A percentile compares a stretch with the other conserved stretches of the same genome.
Evolutionary conservation across 2,113 vertebrate species (phyloP).

Genomic region (Amphiprion percula): DNA sequence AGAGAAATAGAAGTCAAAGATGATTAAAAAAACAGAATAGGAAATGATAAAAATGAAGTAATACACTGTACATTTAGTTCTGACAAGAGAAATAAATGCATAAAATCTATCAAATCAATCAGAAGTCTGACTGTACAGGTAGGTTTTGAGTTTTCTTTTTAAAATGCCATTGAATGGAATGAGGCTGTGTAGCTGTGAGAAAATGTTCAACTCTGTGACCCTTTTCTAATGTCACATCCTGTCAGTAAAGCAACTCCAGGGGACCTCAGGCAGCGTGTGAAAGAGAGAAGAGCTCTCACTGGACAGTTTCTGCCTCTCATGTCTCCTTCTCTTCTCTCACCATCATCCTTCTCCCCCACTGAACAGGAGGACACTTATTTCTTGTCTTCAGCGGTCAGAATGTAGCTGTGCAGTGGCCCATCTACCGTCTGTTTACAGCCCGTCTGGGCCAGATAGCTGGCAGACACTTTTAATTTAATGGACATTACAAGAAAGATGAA

Average conservation of each 20-base stretch:
- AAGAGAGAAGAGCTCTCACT: slow-evolving; percentile 51
- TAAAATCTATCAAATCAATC: too few relatives aligned
- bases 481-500: slow-evolving; percentile 2
- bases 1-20: too few relatives aligned
- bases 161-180: too few relatives aligned
- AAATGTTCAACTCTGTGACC: slow-evolving; percentile 65
- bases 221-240: slow-evolving; percentile 74
- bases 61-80: too few relatives aligned
- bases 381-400: slow-evolving; percentile 13
- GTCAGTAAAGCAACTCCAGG: slow-evolving; percentile 59
- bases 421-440: slow-evolving; percentile 4
- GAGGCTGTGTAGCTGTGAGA: slow-evolving; percentile 64
- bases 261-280: slow-evolving; percentile 46
- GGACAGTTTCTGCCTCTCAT: slow-evolving; percentile 26
- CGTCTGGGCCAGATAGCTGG: not conserved
- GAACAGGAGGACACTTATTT: slow-evolving; percentile 27
- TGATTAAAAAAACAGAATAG: too few relatives aligned
- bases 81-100: too few relatives aligned
- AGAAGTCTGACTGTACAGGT: too few relatives aligned
- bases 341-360: not conserved
- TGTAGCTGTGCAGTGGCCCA: not conserved
- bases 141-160: too few relatives aligned
- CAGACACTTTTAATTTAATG: slow-evolving; percentile 18
- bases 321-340: not conserved
- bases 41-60: too few relatives aligned